phyloP scores from a whole-genome alignment of 2,888 invertebrate genomes.

The Charanyca ferruginea region DNA sequence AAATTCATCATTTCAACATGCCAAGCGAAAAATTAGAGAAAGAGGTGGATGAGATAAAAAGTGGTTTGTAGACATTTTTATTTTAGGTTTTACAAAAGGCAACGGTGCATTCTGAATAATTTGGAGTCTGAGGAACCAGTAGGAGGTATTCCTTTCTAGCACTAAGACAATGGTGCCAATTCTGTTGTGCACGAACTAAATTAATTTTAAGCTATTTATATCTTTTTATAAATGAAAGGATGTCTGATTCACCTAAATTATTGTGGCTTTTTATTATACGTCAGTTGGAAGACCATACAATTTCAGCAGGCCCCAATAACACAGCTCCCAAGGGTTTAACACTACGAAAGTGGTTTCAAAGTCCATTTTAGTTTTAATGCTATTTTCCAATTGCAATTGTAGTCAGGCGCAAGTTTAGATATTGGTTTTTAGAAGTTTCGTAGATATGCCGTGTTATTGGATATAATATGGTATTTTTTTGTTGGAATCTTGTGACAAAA shows the following conservation, averaged over 20 bases:
- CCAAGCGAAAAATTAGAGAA: constrained; percentile 49
- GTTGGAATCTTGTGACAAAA: not conserved
- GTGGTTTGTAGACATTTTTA: not conserved
- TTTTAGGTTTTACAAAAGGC: constrained; percentile 2
- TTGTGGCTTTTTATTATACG: constrained; percentile 20
- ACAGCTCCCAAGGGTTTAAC: constrained; percentile 54
- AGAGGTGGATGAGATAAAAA: constrained; percentile 32
- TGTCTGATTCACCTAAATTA: too few species aligned
- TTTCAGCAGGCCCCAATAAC: constrained; percentile 50
- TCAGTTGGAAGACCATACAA: constrained; percentile 18
- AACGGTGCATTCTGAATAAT: not conserved
- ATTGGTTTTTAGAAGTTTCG: constrained; percentile 66
- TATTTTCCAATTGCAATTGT: constrained; percentile 76
- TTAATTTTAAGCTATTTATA: too few species aligned
- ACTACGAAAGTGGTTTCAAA: constrained; percentile 67
- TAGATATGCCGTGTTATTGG: constrained; percentile 35
- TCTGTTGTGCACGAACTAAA: too few species aligned
- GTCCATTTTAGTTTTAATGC: constrained; percentile 79
- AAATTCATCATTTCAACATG: constrained; percentile 65
- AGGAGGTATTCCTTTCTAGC: too few species aligned
- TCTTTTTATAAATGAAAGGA: too few species aligned
- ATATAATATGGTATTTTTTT: constrained; percentile 3
- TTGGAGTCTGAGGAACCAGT: not conserved
- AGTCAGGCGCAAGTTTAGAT: constrained; percentile 64
- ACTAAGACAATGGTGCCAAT: too few species aligned